Base-by-base conservation (phyloP, 2,888 invertebrate species). In the Leucania comma region DNA sequence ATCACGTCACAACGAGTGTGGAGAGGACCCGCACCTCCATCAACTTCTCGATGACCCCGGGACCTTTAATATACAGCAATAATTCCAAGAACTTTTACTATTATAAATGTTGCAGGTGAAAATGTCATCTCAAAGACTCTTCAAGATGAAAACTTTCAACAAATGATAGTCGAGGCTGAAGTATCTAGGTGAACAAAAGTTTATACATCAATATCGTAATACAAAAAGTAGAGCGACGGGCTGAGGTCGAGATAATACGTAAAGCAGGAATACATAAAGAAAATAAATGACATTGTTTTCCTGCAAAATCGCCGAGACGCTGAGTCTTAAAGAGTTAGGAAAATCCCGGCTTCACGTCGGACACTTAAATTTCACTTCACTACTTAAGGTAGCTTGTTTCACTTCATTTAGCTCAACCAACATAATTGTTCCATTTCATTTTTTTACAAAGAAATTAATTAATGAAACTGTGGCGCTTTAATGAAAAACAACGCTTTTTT, bases 1-100 rank as follows among this genome's bases (percentile, higher is more conserved):
- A 89, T 88, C 88, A 86, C 84, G 85, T 81, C 81, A 81, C 73
- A 70, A 72, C 76, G 70, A 73, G 71, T 72, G 77, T 78, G 73
- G 72, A 85, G 68, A 70, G 68, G 60, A 56, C 69, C 63, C 68
- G 63, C 60, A 69, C 76, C 77, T 77, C 57, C 65, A 59, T 73
- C 75, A 42, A 66, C 68, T 72, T 68, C 64, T 64, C 73, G 57
- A 61, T 74, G 75, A 76, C 75, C 77, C 75, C 68, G 29, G 24
- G 57, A 60, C 67, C 60, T 63, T 63, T 59, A 42, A 68, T 67
- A 65, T 63, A 64, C 42, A 67, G 60, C 46, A 63, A 68, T 68
- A 48, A 48, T 65, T 59, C 50, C 17, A 68, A 60, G 61, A 60
- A 72, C 54, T 59, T 57, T 64, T 59, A 63, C 61, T 51, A 60